These are phyloP conservation scores for Coluber constrictor DNA, from an alignment of 2,797 vertebrate genomes.

Conservation along the genomic window DNA sequence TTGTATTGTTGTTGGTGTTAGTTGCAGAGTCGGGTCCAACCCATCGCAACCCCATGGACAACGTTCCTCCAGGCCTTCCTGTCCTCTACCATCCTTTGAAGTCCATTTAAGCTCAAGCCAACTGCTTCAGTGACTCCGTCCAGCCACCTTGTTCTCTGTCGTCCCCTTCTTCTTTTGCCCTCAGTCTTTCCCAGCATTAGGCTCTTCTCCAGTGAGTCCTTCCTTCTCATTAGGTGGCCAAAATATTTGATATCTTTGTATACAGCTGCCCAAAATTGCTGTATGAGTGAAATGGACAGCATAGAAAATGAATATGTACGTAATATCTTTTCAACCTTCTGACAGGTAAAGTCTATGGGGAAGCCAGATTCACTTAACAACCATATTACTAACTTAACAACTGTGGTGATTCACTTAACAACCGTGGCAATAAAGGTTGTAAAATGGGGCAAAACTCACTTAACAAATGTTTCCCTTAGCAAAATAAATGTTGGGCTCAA, in stretches of 20 bases:
- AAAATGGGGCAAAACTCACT: neutral
- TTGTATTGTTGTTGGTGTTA: neutral
- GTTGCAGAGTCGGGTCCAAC: too few relatives aligned
- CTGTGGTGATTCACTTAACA: neutral
- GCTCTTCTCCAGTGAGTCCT: too few relatives aligned
- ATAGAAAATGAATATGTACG: neutral
- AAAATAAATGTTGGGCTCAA: neutral
- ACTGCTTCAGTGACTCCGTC: too few relatives aligned
- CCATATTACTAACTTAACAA: neutral
- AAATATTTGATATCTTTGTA: neutral
- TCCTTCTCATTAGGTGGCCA: too few relatives aligned
- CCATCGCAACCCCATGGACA: too few relatives aligned
- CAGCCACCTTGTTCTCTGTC: too few relatives aligned
- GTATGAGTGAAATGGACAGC: neutral
- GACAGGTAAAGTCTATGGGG: neutral
- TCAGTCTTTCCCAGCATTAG: too few relatives aligned
- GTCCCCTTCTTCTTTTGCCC: too few relatives aligned
- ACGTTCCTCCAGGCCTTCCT: too few relatives aligned
- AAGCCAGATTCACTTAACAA: neutral
- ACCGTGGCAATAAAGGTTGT: neutral
- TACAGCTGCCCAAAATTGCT: neutral
- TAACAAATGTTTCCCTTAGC: neutral
- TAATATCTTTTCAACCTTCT: neutral
- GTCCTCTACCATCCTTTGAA: too few relatives aligned
- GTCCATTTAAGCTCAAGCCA: too few relatives aligned